Evolutionary conservation across 1,140 invertebrate species (phyloP).

Genomic region (Drosophila mauritiana): DNA sequence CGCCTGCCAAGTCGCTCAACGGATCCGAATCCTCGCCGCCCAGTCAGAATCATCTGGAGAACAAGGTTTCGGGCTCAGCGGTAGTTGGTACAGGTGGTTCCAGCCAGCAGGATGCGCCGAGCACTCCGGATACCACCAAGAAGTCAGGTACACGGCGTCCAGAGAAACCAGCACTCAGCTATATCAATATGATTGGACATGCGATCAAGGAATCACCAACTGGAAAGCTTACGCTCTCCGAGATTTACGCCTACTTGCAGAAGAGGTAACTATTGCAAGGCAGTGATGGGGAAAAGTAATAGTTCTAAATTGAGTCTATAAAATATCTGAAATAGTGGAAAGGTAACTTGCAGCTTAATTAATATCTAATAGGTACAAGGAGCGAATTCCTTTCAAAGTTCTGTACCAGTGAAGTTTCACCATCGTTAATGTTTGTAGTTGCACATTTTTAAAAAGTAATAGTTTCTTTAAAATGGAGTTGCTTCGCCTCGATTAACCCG

Average conservation of each 20-base stretch:
- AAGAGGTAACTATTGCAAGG: conserved; percentile 85
- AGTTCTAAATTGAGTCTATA: too few species aligned
- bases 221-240: conserved; percentile 93
- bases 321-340: too few species aligned
- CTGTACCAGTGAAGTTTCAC: too few species aligned
- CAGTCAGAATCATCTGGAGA: conserved; percentile 20
- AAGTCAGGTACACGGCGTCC: conserved; percentile 89
- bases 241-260: conserved; percentile 95
- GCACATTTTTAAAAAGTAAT: too few species aligned
- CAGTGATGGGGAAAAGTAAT: neutral
- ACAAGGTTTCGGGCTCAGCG: neutral
- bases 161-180: conserved; percentile 98
- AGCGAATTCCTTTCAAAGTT: too few species aligned
- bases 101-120: conserved; percentile 39
- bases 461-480: neutral
- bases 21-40: conserved; percentile 45
- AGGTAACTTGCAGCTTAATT: too few species aligned
- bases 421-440: too few species aligned
- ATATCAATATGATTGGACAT: conserved; percentile 99
- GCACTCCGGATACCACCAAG: conserved; percentile 72
- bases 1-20: conserved; percentile 63
- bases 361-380: too few species aligned
- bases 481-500: neutral
- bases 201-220: conserved; percentile 96
- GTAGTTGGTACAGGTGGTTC: neutral